Percentiles rank a stretch among this genome's conserved stretches.
phyloP scores from a whole-genome alignment of 1,140 invertebrate genomes.

The Zophobas atratus region DNA sequence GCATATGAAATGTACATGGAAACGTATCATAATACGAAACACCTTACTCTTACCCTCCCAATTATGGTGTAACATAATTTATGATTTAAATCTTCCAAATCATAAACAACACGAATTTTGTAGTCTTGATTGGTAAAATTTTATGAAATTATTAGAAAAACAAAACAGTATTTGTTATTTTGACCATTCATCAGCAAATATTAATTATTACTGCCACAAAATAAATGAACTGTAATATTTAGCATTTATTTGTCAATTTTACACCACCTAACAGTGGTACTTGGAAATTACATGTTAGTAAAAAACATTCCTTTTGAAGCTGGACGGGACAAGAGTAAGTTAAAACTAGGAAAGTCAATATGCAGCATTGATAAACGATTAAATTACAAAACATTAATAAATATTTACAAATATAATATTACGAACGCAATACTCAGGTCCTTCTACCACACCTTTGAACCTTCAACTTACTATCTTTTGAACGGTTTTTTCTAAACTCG shows the following conservation, averaged over 20 bases:
- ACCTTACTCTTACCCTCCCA: no score
- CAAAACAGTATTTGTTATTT: neutral
- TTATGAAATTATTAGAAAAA: no score
- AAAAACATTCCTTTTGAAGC: conserved; percentile 8
- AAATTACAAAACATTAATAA: neutral
- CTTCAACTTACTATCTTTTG: conserved; percentile 25
- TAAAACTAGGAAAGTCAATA: neutral
- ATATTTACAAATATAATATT: neutral
- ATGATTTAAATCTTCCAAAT: no score
- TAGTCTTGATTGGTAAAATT: no score
- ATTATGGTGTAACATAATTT: no score
- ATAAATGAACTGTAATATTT: neutral
- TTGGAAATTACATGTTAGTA: conserved; percentile 24
- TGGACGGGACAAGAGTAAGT: conserved; percentile 5
- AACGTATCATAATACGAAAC: no score
- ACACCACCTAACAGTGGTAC: neutral
- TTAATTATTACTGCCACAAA: neutral
- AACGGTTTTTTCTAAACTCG: conserved; percentile 59
- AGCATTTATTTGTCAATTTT: neutral
- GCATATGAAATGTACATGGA: no score
- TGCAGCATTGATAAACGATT: neutral
- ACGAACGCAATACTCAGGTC: neutral
- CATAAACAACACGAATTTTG: no score
- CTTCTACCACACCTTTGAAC: neutral
- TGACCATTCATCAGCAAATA: neutral